Conservation (phyloP, 2,113 vertebrate species). For the Cyanoliseus patagonus region DNA sequence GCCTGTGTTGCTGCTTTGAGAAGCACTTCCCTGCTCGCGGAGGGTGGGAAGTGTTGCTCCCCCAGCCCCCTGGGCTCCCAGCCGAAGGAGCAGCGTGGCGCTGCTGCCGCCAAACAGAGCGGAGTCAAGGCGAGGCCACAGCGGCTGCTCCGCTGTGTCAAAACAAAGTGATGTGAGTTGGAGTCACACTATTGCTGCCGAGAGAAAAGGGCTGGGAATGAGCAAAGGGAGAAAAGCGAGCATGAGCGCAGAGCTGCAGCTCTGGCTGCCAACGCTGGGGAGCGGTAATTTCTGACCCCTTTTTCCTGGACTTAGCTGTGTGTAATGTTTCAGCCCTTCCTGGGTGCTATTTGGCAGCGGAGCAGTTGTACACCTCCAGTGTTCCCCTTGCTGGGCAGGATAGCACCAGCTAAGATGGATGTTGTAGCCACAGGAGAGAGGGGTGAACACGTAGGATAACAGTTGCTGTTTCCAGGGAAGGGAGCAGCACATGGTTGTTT, state of each 20-base stretch:
- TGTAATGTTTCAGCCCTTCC: neutral
- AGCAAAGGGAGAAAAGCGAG: neutral
- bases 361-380: neutral
- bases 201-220: conserved; percentile 41
- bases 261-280: neutral
- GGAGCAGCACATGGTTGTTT: neutral
- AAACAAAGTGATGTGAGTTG: conserved; percentile 19
- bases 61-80: neutral
- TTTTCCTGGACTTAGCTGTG: neutral
- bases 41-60: neutral
- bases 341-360: neutral
- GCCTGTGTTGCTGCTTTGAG: neutral
- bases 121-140: neutral
- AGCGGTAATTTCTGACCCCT: neutral
- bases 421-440: neutral
- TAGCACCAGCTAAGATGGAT: neutral
- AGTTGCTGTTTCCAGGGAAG: neutral
- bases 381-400: neutral
- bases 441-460: neutral
- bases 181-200: neutral
- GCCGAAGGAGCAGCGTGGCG: neutral
- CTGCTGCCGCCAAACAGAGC: neutral
- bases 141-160: conserved; percentile 1
- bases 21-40: neutral
- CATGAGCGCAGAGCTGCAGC: neutral